Percentiles rank a stretch among this genome's conserved stretches.
These are phyloP conservation scores for Sylvietta virens DNA, from an alignment of 2,113 vertebrate genomes.

Conservation along the genomic window DNA sequence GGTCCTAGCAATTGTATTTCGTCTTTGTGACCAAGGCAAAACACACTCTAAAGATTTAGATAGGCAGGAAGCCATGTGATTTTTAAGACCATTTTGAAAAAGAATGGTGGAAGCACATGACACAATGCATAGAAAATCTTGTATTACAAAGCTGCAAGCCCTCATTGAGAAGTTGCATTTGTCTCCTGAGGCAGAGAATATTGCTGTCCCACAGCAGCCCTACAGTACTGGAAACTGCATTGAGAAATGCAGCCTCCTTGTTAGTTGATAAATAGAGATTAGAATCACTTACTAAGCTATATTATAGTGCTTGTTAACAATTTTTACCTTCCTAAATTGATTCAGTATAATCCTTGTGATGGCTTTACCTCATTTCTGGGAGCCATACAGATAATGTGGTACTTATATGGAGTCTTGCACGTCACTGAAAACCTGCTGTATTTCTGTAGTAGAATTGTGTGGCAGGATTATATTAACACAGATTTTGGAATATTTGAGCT, in stretches of 20 bases:
- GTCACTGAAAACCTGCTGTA: conserved; percentile 39
- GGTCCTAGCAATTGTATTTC: not conserved
- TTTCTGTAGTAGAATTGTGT: conserved; percentile 48
- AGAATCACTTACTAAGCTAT: conserved; percentile 56
- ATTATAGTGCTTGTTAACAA: conserved; percentile 67
- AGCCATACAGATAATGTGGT: conserved; percentile 68
- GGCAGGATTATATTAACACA: conserved; percentile 71
- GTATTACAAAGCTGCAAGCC: not conserved
- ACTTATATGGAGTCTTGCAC: conserved; percentile 54
- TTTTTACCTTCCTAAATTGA: conserved; percentile 71
- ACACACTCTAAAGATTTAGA: not conserved
- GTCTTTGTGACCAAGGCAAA: not conserved
- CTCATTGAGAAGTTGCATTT: not conserved
- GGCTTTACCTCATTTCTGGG: conserved; percentile 61
- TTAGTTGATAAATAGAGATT: conserved; percentile 64
- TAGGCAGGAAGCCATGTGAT: not conserved
- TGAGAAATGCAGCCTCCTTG: conserved; percentile 27
- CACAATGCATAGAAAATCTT: not conserved
- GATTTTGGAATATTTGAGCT: conserved; percentile 64
- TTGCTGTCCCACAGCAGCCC: conserved; percentile 8
- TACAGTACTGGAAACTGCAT: not conserved
- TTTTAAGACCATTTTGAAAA: not conserved
- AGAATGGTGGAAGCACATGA: not conserved
- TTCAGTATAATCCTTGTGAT: conserved; percentile 65
- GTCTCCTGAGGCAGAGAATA: conserved; percentile 18